A percentile compares a stretch with the other conserved stretches of the same genome.
These are phyloP conservation scores for Myotis myotis DNA, from an alignment of 2,797 vertebrate species.

Conservation along the genomic window DNA sequence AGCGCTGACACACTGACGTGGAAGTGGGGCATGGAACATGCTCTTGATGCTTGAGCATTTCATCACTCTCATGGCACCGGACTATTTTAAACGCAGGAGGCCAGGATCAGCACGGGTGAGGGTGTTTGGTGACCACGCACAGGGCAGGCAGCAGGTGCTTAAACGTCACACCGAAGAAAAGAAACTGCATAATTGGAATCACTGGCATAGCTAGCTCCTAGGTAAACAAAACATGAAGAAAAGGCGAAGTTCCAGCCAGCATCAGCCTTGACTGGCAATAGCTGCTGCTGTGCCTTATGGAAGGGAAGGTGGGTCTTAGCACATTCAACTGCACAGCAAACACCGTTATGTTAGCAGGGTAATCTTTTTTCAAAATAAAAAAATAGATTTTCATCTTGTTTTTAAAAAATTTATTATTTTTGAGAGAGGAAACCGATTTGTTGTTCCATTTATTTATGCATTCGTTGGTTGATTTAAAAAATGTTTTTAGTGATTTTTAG, in stretches of 20 bases:
- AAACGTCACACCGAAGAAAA: neutral
- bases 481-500: no score
- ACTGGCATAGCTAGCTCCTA: neutral
- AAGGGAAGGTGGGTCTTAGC: neutral
- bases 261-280: neutral
- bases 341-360: neutral
- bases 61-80: neutral
- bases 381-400: no score
- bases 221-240: neutral
- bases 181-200: neutral
- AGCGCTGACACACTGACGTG: neutral
- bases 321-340: neutral
- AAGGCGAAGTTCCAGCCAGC: neutral
- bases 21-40: neutral
- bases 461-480: neutral
- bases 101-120: neutral
- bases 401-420: neutral
- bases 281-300: neutral
- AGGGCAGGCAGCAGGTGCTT: neutral
- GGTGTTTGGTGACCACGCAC: neutral
- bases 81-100: neutral
- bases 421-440: neutral
- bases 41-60: neutral
- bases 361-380: neutral
- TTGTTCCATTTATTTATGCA: neutral